phyloP scores from a whole-genome alignment of 2,113 vertebrate genomes.

The Calonectris borealis region DNA sequence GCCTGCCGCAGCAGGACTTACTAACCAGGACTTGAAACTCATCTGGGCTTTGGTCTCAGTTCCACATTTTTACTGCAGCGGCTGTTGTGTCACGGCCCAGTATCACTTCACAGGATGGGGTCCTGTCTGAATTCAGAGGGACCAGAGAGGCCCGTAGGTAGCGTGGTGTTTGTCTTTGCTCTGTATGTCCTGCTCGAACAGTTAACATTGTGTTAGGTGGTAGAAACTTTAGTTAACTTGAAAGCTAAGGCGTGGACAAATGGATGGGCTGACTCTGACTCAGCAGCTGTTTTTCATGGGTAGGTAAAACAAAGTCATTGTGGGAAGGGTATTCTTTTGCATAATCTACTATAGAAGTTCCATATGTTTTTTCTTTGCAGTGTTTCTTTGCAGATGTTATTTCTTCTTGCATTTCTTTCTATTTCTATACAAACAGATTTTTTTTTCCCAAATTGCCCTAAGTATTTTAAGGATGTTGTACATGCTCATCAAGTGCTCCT shows the following conservation, averaged over 20 bases:
- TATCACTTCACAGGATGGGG: neutral
- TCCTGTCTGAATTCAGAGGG: neutral
- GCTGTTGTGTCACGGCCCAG: neutral
- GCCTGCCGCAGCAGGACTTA: neutral
- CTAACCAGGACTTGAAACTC: neutral
- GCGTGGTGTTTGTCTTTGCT: neutral
- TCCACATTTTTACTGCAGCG: slow-evolving; percentile 17
- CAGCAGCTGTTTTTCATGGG: slow-evolving; percentile 38
- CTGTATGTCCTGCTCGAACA: neutral
- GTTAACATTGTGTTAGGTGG: neutral
- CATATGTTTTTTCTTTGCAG: neutral
- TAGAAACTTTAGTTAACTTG: neutral
- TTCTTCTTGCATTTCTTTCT: slow-evolving; percentile 10
- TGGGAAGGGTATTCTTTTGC: slow-evolving; percentile 9
- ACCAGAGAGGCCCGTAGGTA: neutral
- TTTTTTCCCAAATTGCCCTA: neutral
- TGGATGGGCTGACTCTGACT: slow-evolving; percentile 5
- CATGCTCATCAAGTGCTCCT: neutral
- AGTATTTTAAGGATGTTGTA: neutral
- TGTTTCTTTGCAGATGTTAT: slow-evolving; percentile 14
- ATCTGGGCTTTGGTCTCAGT: neutral
- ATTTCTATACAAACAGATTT: neutral
- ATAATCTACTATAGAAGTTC: slow-evolving; percentile 34
- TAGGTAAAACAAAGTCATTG: slow-evolving; percentile 38
- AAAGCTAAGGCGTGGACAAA: neutral